phyloP scores from a whole-genome alignment of 1,140 invertebrate species.

The Catajapyx aquilonaris region DNA sequence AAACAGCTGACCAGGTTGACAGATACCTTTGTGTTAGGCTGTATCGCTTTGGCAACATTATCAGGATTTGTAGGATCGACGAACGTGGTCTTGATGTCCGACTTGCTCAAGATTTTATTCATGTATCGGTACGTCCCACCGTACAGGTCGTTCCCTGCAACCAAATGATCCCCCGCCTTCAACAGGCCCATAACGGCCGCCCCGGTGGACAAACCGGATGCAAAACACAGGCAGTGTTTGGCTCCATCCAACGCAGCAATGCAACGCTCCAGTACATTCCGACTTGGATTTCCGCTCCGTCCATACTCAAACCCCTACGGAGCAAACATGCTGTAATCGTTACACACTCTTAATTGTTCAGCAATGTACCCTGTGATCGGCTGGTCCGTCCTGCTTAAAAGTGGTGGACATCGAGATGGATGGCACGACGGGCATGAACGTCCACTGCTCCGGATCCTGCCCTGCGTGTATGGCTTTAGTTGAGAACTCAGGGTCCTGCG shows the following conservation, averaged over 20 bases:
- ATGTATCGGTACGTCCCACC: conserved; percentile 66
- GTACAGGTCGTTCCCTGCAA: conserved; percentile 86
- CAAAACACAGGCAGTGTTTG: conserved; percentile 65
- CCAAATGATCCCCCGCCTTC: conserved; percentile 67
- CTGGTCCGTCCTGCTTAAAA: conserved; percentile 74
- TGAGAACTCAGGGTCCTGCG: conserved; percentile 36
- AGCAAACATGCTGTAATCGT: conserved; percentile 7
- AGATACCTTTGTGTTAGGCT: conserved; percentile 63
- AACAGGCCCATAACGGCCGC: conserved; percentile 53
- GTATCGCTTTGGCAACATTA: conserved; percentile 43
- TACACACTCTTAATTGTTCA: no score
- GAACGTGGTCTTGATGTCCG: conserved; percentile 52
- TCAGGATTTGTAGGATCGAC: conserved; percentile 54
- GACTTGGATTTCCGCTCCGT: conserved; percentile 83
- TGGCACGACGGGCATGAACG: conserved; percentile 52
- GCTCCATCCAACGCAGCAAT: conserved; percentile 76
- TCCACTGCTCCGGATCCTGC: conserved; percentile 78
- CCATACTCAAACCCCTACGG: conserved; percentile 76
- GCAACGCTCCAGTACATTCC: conserved; percentile 70
- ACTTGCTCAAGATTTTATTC: conserved; percentile 19
- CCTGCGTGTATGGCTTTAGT: conserved; percentile 79
- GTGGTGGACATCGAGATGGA: conserved; percentile 82
- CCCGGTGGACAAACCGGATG: conserved; percentile 76
- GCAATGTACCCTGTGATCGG: conserved; percentile 48
- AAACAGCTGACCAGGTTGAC: no score